Conservation (phyloP, 2,113 vertebrate genomes). For the Rhegmatorhina hoffmannsi region DNA sequence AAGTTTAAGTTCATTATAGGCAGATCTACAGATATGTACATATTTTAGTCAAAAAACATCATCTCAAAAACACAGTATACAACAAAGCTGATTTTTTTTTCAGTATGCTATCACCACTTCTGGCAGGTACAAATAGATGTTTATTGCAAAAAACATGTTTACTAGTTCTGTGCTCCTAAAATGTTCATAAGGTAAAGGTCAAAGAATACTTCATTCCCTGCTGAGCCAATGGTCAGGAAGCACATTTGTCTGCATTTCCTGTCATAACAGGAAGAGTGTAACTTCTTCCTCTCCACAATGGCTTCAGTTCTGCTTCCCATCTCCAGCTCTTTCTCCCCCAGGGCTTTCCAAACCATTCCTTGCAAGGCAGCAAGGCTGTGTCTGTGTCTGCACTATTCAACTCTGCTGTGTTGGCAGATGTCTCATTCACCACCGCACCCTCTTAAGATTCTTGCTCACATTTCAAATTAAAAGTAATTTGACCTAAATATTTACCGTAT, state of each 20-base stretch:
- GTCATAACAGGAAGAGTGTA: constrained; percentile 99
- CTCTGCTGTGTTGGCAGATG: constrained; percentile 66
- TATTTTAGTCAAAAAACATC: not conserved
- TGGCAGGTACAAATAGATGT: constrained; percentile 65
- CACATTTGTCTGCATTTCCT: constrained; percentile 99
- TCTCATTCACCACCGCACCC: constrained; percentile 45
- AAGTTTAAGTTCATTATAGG: not conserved
- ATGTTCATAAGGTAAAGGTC: constrained; percentile 83
- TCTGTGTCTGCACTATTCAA: constrained; percentile 49
- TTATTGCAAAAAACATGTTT: constrained; percentile 79
- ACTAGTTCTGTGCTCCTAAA: constrained; percentile 75
- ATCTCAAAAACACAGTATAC: not conserved
- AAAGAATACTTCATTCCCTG: constrained; percentile 84
- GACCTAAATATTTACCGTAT: constrained; percentile 68
- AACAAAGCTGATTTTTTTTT: not conserved
- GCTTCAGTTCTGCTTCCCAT: constrained; percentile 97
- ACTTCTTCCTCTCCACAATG: constrained; percentile 99
- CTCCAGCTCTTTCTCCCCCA: constrained; percentile 86
- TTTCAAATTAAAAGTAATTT: constrained; percentile 73
- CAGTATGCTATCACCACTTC: not conserved
- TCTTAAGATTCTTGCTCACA: constrained; percentile 50
- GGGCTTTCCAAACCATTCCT: constrained; percentile 83
- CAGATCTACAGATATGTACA: rapidly evolving
- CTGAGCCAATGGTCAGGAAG: constrained; percentile 93
- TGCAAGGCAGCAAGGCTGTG: constrained; percentile 75